Evolutionary conservation across 2,888 invertebrate genomes (phyloP).

Genomic region (Eumerus sabulonum): DNA sequence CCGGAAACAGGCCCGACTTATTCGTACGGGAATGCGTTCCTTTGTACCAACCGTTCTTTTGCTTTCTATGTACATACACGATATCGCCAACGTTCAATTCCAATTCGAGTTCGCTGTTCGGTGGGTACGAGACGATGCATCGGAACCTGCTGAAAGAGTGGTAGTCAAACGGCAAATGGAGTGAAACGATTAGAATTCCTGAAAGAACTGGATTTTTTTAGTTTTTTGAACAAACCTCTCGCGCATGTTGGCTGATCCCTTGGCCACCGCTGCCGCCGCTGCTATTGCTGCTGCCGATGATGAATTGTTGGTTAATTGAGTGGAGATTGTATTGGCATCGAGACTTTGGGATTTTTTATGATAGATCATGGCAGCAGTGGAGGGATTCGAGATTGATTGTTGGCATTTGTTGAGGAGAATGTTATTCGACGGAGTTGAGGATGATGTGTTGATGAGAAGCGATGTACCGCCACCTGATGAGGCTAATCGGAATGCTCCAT

Average conservation of each 20-base stretch:
- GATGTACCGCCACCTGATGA: slow-evolving; percentile 57
- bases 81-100: slow-evolving; percentile 94
- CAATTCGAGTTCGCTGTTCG: slow-evolving; percentile 95
- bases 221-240: slow-evolving; percentile 74
- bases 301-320: slow-evolving; percentile 69
- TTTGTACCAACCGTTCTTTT: slow-evolving; percentile 97
- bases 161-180: not conserved
- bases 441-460: slow-evolving; percentile 60
- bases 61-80: slow-evolving; percentile 93
- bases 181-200: slow-evolving; percentile 37
- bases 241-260: slow-evolving; percentile 78
- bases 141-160: slow-evolving; percentile 83
- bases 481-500: slow-evolving; percentile 53
- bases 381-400: slow-evolving; percentile 45
- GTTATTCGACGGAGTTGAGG: slow-evolving; percentile 55
- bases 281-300: slow-evolving; percentile 53
- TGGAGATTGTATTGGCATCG: slow-evolving; percentile 82
- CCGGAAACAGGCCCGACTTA: slow-evolving; percentile 95
- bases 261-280: slow-evolving; percentile 71
- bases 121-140: slow-evolving; percentile 96
- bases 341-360: slow-evolving; percentile 92
- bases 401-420: slow-evolving; percentile 55
- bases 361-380: slow-evolving; percentile 74
- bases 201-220: slow-evolving; percentile 35
- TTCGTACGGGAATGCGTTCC: slow-evolving; percentile 94